Evolutionary conservation across 2,888 invertebrate genomes (phyloP), one percentile per base, ranked within the genome.

Genomic region (Cenopis cana): DNA sequence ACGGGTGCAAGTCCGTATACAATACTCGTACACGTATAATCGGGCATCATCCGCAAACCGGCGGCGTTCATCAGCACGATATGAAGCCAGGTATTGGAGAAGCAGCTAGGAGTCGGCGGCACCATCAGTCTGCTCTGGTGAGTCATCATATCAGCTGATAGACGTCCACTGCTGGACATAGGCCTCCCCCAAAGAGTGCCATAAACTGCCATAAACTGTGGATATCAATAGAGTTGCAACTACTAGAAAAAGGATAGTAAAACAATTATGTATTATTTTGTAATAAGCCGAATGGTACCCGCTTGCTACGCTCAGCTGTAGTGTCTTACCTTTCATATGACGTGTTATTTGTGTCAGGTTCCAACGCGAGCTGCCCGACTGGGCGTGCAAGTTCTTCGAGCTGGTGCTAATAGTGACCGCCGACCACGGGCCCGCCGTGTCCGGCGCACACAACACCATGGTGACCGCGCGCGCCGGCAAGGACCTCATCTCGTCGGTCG

Each of bases 41-140:
- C 99, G 73, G 99, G 99, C 14, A 94, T 99, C 10, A 99, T 99
- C 84, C 95, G 99, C 50, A 99, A 99, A 86, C 99, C 99, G 52
- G 99, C 99, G 0, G 99, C 99, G 1, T 99, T 99, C 91, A 99
- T 99, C 97, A 99, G 99, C 20, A 98, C 98, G 17, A 99, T 99
- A 82, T 99, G 99, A 79, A 96, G 96, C 68, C 96, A 96, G 78
- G 98, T 99, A 57, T 94, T 99, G 75, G 98, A 98, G 88, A 96
- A 98, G 82, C 98, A 98, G 83, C 96, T 99, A 75, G 99, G 99
- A 20, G 98, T 99, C 73, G 99, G 99, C 1, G 99, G 99, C 17
- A 99, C 99, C 9, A 97, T 99, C 75, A 98, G 98, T 29, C 93
- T 99, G 76, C 93, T 99, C 14, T 99, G 99, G 99, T 94, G 11